Conservation (phyloP, 2,797 vertebrate species). For the Esox masquinongy region DNA sequence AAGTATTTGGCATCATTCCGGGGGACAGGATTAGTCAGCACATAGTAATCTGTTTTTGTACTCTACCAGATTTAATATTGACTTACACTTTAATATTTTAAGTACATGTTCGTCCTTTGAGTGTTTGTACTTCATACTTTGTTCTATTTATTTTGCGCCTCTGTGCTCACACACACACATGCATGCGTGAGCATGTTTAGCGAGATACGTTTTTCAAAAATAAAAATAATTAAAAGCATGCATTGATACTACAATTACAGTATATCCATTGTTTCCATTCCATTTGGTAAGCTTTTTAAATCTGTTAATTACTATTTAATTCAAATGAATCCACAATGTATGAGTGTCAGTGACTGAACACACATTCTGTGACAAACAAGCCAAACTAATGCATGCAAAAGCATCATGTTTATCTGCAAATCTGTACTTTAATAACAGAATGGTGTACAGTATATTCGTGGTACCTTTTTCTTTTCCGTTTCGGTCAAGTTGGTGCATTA, state of each 20-base stretch:
- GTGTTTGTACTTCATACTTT: background rate
- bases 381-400: background rate
- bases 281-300: background rate
- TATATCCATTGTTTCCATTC: background rate
- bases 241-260: background rate
- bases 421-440: background rate
- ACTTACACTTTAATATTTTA: background rate
- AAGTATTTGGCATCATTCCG: background rate
- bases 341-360: background rate
- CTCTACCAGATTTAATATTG: background rate
- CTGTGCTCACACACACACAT: background rate
- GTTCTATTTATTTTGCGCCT: background rate
- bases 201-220: no score
- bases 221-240: background rate
- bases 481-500: constrained; percentile 28
- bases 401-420: background rate
- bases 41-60: background rate
- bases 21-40: background rate
- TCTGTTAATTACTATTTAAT: no score
- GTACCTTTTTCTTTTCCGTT: constrained; percentile 43
- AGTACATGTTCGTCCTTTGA: background rate
- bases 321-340: background rate
- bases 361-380: background rate
- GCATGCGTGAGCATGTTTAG: no score
- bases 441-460: constrained; percentile 1